Evolutionary conservation across 2,888 invertebrate genomes (phyloP), one percentile per base, ranked within the genome.

Genomic region (Patella ulyssiponensis): DNA sequence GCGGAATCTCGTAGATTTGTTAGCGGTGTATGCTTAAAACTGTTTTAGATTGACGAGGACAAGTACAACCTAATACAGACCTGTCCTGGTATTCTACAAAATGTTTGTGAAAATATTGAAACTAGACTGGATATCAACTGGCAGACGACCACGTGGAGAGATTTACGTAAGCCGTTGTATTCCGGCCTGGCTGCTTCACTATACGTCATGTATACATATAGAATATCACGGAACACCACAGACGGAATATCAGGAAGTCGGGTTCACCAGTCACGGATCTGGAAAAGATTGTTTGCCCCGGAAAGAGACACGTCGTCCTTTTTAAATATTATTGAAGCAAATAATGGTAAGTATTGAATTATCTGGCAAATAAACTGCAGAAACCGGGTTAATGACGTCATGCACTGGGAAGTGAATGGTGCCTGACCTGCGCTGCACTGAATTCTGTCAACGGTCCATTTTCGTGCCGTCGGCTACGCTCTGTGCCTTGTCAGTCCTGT

Each of bases 161-260:
- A 80, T 71, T 78, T 80, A 23, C 74, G 78, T 53, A 80, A 80
- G 70, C 80, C 80, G 15, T 73, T 80, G 53, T 80, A 80, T 51
- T 80, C 80, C 5, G 80, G 80, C 33, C 73, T 80, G 75, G 80
- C 77, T 17, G 80, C 80, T 1, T 27, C 73, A 2, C 73, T 80
- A 20, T 80, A 75, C 70, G 56, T 78, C 9, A 64, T 74, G 12
- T 53, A 44, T 14, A 27, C 23, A 1, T 58, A 72, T 27, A 27
- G 20, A 53, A 78, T 79, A 15, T 74, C 80, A 14, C 70, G 69
- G 0, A 71, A 77, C 75, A 44, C 9, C 7, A 1, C 9, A 9
- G 44, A 9, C 44, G 44, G 44, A 9, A 44, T 44, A 44, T 44
- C 44, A 44, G 44, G 44, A 44, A 44, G 9, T 44, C 73, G 73